phyloP scores from a whole-genome alignment of 2,888 invertebrate species.

The Drosophila barbarae region DNA sequence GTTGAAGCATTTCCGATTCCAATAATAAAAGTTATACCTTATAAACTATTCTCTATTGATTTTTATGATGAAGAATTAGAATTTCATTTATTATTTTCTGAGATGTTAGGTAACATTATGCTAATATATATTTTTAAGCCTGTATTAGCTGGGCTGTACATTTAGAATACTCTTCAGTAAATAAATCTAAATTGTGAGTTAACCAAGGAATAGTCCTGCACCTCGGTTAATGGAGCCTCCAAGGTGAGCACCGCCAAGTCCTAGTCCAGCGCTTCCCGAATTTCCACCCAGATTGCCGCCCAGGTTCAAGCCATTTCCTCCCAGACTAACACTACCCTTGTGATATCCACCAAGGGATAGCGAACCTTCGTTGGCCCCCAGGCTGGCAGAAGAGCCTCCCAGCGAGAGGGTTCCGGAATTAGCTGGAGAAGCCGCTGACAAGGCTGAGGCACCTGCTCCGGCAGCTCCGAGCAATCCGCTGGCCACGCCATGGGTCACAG shows the following conservation, averaged over 20 bases:
- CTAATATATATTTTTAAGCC: background rate
- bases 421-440: background rate
- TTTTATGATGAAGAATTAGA: background rate
- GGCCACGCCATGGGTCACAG: constrained; percentile 4
- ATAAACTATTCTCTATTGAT: background rate
- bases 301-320: constrained; percentile 16
- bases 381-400: constrained; percentile 4
- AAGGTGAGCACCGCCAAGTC: constrained; percentile 11
- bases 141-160: background rate
- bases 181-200: background rate
- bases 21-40: background rate
- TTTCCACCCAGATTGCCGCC: constrained; percentile 11
- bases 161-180: constrained; percentile 1
- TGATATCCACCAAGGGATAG: constrained; percentile 10
- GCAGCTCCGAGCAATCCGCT: constrained; percentile 6
- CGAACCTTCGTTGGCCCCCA: background rate
- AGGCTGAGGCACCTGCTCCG: background rate
- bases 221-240: constrained; percentile 22
- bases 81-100: background rate
- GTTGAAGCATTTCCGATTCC: constrained; percentile 16
- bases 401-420: constrained; percentile 9
- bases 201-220: constrained; percentile 22
- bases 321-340: constrained; percentile 4
- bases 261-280: constrained; percentile 15
- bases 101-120: background rate